Conservation (phyloP, 92 coral and sea anemone genomes). For the Zoanthus sansibaricus region DNA sequence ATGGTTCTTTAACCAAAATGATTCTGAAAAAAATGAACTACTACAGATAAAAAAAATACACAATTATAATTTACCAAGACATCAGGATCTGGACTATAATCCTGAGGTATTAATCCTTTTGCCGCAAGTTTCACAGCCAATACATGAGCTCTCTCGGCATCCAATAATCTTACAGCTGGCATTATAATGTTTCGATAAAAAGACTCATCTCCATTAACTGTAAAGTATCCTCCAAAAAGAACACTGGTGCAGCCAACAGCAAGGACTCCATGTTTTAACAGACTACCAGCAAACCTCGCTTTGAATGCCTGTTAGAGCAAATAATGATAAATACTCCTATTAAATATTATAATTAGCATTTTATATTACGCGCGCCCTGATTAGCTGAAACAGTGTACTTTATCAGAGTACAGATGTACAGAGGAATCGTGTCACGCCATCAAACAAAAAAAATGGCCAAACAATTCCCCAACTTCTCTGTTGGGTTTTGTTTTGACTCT, state of each 20-base stretch:
- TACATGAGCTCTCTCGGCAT: slow-evolving; percentile 88
- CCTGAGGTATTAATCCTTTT: slow-evolving; percentile 84
- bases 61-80: slow-evolving; percentile 64
- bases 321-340: too few relatives aligned
- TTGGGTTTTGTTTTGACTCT: too few relatives aligned
- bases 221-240: slow-evolving; percentile 68
- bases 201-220: slow-evolving; percentile 79
- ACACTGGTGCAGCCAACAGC: slow-evolving; percentile 77
- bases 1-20: too few relatives aligned
- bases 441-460: too few relatives aligned
- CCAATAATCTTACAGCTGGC: slow-evolving; percentile 78
- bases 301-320: slow-evolving; percentile 34
- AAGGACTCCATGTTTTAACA: slow-evolving; percentile 72
- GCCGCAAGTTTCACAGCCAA: slow-evolving; percentile 90
- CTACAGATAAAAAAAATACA: too few relatives aligned
- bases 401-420: too few relatives aligned
- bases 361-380: too few relatives aligned
- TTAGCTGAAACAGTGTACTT: too few relatives aligned
- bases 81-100: slow-evolving; percentile 70
- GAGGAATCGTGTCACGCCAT: too few relatives aligned
- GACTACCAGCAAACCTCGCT: slow-evolving; percentile 60
- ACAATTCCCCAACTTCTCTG: too few relatives aligned
- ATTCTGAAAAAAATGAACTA: too few relatives aligned
- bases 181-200: slow-evolving; percentile 79
- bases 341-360: too few relatives aligned